These are phyloP conservation scores for Conomelus anceps DNA, from an alignment of 2,888 invertebrate species.

Conservation along the genomic window DNA sequence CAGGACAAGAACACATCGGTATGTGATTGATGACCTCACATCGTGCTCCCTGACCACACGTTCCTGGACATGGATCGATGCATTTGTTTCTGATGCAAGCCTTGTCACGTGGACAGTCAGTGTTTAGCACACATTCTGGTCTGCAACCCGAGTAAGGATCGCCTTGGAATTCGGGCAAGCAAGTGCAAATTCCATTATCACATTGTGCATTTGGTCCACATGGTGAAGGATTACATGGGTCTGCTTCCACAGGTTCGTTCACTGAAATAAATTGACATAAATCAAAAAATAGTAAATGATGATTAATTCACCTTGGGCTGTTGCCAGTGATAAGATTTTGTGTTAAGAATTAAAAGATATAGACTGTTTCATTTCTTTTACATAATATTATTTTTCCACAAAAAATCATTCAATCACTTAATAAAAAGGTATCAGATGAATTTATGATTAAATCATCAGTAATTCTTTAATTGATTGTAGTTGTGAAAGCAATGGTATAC, in stretches of 20 bases:
- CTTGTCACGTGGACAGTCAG: constrained; percentile 61
- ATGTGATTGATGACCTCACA: constrained; percentile 68
- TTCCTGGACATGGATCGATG: constrained; percentile 67
- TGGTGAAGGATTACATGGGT: constrained; percentile 55
- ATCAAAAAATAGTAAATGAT: too few species aligned
- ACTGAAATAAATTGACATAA: neutral
- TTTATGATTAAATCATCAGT: too few species aligned
- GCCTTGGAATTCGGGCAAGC: constrained; percentile 59
- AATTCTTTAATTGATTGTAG: too few species aligned
- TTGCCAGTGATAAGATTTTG: too few species aligned
- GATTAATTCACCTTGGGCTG: too few species aligned
- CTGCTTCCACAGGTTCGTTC: constrained; percentile 12
- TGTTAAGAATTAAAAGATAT: too few species aligned
- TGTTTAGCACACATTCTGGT: constrained; percentile 72
- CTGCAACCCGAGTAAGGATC: constrained; percentile 52
- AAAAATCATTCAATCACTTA: too few species aligned
- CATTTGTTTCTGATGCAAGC: constrained; percentile 70
- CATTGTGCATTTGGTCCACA: constrained; percentile 45
- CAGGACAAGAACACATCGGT: constrained; percentile 58
- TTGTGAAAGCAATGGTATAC: too few species aligned
- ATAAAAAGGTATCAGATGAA: too few species aligned
- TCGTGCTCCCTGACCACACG: constrained; percentile 67
- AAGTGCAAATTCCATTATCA: constrained; percentile 56
- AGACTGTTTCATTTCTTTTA: too few species aligned
- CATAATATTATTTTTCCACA: too few species aligned